Evolutionary conservation across 2,797 vertebrate genomes (phyloP), one percentile per base, ranked within the genome.

Genomic region (Borostomias antarcticus): DNA sequence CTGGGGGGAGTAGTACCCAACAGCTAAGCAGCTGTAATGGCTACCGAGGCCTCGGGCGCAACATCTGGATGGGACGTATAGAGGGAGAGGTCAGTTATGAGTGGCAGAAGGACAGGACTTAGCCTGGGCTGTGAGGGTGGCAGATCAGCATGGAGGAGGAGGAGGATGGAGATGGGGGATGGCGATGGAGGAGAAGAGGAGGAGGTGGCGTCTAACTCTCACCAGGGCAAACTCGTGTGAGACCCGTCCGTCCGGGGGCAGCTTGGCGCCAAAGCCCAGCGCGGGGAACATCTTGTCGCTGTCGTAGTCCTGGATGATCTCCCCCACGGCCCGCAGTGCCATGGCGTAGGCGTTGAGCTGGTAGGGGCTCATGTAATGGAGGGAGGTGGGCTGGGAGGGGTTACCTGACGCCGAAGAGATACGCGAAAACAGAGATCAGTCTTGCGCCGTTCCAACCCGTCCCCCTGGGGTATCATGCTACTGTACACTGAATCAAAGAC

Each of bases 271-370:
- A 72, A 99, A 99, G 37, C 97, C 97, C 58, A 99, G 91, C 2
- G 97, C 97, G 15, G 97, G 97, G 84, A 99, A 98, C 95, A 99
- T 94, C 92, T 98, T 98, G 83, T 99, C 97, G 33, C 94, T 98
- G 88, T 99, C 97, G 21, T 99, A 99, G 88, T 99, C 97, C 91
- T 99, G 97, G 86, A 99, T 97, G 66, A 99, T 98, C 90, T 98
- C 97, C 3, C 97, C 97, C 5, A 99, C 94, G 0, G 97, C 97
- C 73, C 94, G 93, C 84, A 99, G 85, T 0, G 97, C 97, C 96
- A 98, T 95, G 43, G 95, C 96, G 40, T 99, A 99, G 66, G 97
- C 95, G 11, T 98, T 98, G 69, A 98, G 90, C 75, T 99, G 97
- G 83, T 98, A 98, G 1, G 97, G 97, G 70, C 94, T 98, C 95